phyloP scores from a whole-genome alignment of 2,797 vertebrate genomes.

The Semotilus atromaculatus region DNA sequence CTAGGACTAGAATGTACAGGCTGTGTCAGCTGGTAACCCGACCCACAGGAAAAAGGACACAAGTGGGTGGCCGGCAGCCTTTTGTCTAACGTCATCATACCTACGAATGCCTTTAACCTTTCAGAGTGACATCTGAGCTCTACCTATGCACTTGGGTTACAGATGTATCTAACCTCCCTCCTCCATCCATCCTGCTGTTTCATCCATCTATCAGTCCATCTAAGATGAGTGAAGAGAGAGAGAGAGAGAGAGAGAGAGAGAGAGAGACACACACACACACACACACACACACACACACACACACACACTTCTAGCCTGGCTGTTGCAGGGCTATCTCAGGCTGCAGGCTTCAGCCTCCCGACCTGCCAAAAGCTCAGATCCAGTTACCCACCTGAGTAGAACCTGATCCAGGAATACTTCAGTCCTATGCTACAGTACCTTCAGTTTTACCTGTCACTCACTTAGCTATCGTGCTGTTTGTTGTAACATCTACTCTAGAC shows the following conservation, averaged over 20 bases:
- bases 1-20: slow-evolving; percentile 14
- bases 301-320: neutral
- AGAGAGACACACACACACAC: neutral
- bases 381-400: slow-evolving; percentile 34
- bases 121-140: slow-evolving; percentile 72
- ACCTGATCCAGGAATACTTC: slow-evolving; percentile 42
- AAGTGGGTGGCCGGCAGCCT: slow-evolving; percentile 46
- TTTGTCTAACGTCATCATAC: slow-evolving; percentile 74
- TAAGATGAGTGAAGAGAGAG: slow-evolving; percentile 33
- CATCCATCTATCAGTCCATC: slow-evolving; percentile 28
- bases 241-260: slow-evolving; percentile 3
- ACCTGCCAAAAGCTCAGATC: slow-evolving; percentile 38
- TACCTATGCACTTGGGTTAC: slow-evolving; percentile 72
- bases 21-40: slow-evolving; percentile 24
- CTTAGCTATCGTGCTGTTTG: slow-evolving; percentile 2
- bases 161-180: slow-evolving; percentile 52
- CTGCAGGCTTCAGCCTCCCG: slow-evolving; percentile 12
- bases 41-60: slow-evolving; percentile 38
- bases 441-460: slow-evolving; percentile 15
- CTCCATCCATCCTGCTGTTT: slow-evolving; percentile 36
- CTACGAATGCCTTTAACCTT: slow-evolving; percentile 71
- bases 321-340: slow-evolving; percentile 13
- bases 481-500: neutral
- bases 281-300: no score
- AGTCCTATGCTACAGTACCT: neutral